Base-by-base conservation (phyloP, 2,113 vertebrate species). In the Corythoichthys haematopterus region DNA sequence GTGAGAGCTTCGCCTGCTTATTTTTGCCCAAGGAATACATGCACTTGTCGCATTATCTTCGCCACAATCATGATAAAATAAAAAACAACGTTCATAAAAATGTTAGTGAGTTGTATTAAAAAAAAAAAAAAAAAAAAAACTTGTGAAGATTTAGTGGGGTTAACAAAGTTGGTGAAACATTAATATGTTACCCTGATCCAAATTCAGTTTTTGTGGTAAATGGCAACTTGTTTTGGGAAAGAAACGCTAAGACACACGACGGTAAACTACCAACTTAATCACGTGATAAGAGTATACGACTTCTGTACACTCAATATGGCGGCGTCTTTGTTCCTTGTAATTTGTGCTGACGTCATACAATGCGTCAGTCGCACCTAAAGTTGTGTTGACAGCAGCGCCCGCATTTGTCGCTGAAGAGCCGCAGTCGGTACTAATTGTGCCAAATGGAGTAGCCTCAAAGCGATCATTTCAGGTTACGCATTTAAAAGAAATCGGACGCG, bases 371-470 rank as follows among this genome's bases (percentile, higher is more conserved):
- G 86, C 77, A 79, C 83, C 88, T 83, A 65, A 81, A 80, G 78
- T 81, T 85, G 77, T 88, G 87, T 88, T 90, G 88, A 90, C 87
- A 88, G 85, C 68, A 78, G 76, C 81, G 68, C 77, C 33, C 65
- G 77, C 76, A 87, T 75, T 83, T 81, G 85, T 79, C 85, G 77
- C 82, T 70, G 76, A 83, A 65, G 71, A 71, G 85, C 82, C 62
- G 74, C 70, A 68, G 70, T 59, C 60, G 71, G 72, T 79, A 64
- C 74, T 73, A 70, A 3, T 64, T 57, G 61, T 83, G 55, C 72
- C 64, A 83, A 84, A 86, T 90, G 84, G 89, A 89, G 80, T 79
- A 80, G 75, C 20, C 66, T 71, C 48, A 63, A 33, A 76, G 11
- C 58, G 72, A 68, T 52, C 55, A 60, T 66, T 65, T 53, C 70